Conservation (phyloP, 2,113 vertebrate genomes). For the Anguilla japonica region DNA sequence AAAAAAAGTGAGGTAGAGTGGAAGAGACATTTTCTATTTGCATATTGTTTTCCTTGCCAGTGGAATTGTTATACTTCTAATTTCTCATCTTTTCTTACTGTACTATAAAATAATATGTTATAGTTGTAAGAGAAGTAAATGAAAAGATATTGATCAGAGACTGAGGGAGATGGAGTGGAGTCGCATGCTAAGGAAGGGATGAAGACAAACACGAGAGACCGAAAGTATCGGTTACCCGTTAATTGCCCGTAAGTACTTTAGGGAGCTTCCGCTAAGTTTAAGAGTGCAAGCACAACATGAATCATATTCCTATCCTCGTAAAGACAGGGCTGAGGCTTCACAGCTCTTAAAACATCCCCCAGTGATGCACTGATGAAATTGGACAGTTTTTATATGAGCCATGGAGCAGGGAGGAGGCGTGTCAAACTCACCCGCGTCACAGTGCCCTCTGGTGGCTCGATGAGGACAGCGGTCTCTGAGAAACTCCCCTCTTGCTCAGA, state of each 20-base stretch:
- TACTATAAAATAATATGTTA: too few relatives aligned
- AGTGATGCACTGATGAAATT: background rate
- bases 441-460: slow-evolving; percentile 70
- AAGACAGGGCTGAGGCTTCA: background rate
- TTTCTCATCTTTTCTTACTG: too few relatives aligned
- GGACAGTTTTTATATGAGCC: background rate
- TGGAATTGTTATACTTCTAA: too few relatives aligned
- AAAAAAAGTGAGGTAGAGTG: background rate
- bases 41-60: background rate
- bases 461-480: slow-evolving; percentile 76
- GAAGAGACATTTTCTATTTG: background rate
- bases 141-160: background rate
- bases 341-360: background rate
- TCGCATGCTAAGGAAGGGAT: background rate
- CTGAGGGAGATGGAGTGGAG: background rate
- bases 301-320: background rate
- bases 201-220: background rate
- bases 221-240: background rate
- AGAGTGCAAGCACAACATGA: background rate
- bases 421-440: slow-evolving; percentile 75
- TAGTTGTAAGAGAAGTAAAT: background rate
- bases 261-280: background rate
- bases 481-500: slow-evolving; percentile 54
- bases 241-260: background rate
- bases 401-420: background rate